phyloP scores from a whole-genome alignment of 2,888 invertebrate species.

The Willowsia nigromaculata region DNA sequence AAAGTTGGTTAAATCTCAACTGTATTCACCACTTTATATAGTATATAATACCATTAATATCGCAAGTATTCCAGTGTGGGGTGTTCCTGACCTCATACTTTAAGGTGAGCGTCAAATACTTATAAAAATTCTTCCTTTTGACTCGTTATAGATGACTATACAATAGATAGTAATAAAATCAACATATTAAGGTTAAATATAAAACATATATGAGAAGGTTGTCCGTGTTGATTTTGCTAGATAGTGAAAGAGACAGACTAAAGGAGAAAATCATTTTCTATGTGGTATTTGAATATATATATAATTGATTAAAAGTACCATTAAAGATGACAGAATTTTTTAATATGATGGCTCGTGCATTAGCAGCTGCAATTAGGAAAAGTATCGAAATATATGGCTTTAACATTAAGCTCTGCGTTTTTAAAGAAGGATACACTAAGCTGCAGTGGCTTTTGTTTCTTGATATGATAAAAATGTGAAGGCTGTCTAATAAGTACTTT shows the following conservation, averaged over 20 bases:
- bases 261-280: background rate
- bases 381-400: background rate
- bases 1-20: too few relatives aligned
- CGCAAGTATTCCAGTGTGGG: too few relatives aligned
- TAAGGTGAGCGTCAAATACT: too few relatives aligned
- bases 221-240: background rate
- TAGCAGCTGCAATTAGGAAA: background rate
- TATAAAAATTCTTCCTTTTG: too few relatives aligned
- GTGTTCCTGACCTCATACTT: too few relatives aligned
- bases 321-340: background rate
- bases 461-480: background rate
- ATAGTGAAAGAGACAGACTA: background rate
- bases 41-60: too few relatives aligned
- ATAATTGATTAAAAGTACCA: background rate
- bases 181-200: too few relatives aligned
- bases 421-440: background rate
- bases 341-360: too few relatives aligned
- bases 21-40: too few relatives aligned
- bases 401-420: background rate
- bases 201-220: too few relatives aligned
- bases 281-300: background rate
- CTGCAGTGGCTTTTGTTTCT: background rate
- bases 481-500: slow-evolving; percentile 16
- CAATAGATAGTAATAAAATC: too few relatives aligned
- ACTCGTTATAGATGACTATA: too few relatives aligned